Percentiles rank a stretch among this genome's conserved stretches.
These are phyloP conservation scores for Drosophila algonquin DNA, from an alignment of 2,888 invertebrate genomes.

Conservation along the genomic window DNA sequence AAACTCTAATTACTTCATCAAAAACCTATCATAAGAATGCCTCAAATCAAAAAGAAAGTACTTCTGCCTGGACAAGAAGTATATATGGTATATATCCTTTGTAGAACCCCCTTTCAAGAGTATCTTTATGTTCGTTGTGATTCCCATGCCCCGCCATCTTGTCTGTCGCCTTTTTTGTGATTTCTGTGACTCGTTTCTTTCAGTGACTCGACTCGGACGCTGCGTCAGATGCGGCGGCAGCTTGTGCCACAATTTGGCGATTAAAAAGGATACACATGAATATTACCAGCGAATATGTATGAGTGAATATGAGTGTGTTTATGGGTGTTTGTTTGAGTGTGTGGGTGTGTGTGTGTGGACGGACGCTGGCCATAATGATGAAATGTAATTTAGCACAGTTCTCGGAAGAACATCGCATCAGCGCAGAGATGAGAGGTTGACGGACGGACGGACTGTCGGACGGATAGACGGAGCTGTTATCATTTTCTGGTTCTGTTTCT, in stretches of 20 bases:
- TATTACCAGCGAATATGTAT: neutral
- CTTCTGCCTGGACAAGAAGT: too few species aligned
- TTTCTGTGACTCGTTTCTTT: constrained; percentile 25
- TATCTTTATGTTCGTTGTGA: constrained; percentile 1
- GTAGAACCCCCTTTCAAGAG: neutral
- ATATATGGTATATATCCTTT: too few species aligned
- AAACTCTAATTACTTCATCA: too few species aligned
- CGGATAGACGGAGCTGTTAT: constrained; percentile 35
- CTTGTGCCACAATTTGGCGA: constrained; percentile 68
- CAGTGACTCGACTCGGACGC: constrained; percentile 22
- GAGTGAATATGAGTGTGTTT: constrained; percentile 16
- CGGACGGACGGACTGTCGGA: constrained; percentile 26
- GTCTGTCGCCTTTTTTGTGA: constrained; percentile 24
- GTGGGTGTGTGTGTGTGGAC: neutral
- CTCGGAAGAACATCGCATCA: constrained; percentile 17
- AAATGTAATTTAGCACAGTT: constrained; percentile 72
- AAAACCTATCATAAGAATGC: too few species aligned
- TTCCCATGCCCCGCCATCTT: constrained; percentile 12
- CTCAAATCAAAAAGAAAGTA: too few species aligned
- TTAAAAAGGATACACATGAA: constrained; percentile 55
- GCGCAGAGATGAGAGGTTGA: constrained; percentile 50
- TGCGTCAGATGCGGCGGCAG: constrained; percentile 40
- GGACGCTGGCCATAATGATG: constrained; percentile 49
- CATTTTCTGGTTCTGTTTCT: constrained; percentile 39
- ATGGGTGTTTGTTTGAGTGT: neutral